A percentile compares a stretch with the other conserved stretches of the same genome.
Evolutionary conservation across 64 coral and sea anemone genomes (phyloP).

Genomic region (Porites australiensis): DNA sequence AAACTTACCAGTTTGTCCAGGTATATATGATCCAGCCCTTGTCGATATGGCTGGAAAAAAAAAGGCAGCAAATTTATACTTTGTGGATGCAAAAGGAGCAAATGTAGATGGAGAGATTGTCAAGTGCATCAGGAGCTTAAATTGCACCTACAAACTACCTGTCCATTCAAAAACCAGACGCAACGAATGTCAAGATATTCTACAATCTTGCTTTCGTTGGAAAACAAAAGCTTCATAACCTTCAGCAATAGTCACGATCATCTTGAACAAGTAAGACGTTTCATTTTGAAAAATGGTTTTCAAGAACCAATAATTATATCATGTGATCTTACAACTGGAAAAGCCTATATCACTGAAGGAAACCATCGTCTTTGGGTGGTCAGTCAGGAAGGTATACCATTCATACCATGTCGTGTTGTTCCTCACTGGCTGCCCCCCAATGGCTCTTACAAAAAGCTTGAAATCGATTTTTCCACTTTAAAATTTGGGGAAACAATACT

Average conservation of each 20-base stretch:
- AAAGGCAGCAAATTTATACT: background rate
- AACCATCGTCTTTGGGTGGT: too few species aligned
- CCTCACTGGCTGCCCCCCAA: background rate
- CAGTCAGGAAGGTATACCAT: background rate
- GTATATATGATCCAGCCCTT: background rate
- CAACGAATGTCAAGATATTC: background rate
- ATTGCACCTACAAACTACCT: background rate
- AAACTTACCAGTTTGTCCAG: conserved; percentile 23
- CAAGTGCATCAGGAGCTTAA: background rate
- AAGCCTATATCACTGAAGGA: too few species aligned
- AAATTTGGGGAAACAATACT: background rate
- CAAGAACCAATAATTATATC: too few species aligned
- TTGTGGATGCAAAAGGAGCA: background rate
- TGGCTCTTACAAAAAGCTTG: background rate
- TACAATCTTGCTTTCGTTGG: background rate
- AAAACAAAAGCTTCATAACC: background rate
- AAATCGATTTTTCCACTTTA: background rate
- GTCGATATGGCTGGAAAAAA: conserved; percentile 12
- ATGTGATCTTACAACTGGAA: background rate
- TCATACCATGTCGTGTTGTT: too few species aligned
- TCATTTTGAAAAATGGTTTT: too few species aligned
- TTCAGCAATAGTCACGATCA: too few species aligned
- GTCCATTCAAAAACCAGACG: background rate
- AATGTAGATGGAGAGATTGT: background rate
- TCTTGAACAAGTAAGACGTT: too few species aligned